These are phyloP conservation scores for Brachyhypopomus gauderio DNA, from an alignment of 2,113 vertebrate species.

Conservation along the genomic window DNA sequence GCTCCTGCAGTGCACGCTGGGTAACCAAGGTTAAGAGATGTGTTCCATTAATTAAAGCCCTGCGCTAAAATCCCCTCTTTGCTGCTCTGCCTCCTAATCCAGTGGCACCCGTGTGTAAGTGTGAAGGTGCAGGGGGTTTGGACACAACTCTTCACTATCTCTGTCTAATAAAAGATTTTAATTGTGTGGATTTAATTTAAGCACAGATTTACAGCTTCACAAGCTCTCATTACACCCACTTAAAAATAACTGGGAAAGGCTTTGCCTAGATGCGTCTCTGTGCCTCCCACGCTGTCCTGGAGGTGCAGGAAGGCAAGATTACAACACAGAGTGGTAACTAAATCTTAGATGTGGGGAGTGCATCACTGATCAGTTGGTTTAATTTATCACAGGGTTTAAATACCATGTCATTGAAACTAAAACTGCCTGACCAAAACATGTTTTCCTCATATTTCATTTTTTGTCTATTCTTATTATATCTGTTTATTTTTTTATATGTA, in stretches of 20 bases:
- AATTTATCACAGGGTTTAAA: neutral
- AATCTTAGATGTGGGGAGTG: neutral
- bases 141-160: conserved; percentile 44
- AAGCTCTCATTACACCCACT: conserved; percentile 49
- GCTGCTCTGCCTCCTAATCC: conserved; percentile 52
- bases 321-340: conserved; percentile 37
- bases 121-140: conserved; percentile 43
- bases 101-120: conserved; percentile 41
- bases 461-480: neutral
- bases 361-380: neutral
- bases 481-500: neutral
- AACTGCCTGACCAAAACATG: neutral
- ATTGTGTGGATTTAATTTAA: conserved; percentile 55
- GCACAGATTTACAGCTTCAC: conserved; percentile 56
- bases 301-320: conserved; percentile 59
- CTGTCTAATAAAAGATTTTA: conserved; percentile 60
- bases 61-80: conserved; percentile 60
- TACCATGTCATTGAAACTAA: neutral
- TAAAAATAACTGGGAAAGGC: conserved; percentile 50
- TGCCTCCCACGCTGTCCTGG: conserved; percentile 47
- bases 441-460: neutral
- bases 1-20: conserved; percentile 35
- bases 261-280: conserved; percentile 26
- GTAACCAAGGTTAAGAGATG: conserved; percentile 45
- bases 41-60: conserved; percentile 65